phyloP scores from a whole-genome alignment of 2,888 invertebrate species.

The Amphimallon solstitiale region DNA sequence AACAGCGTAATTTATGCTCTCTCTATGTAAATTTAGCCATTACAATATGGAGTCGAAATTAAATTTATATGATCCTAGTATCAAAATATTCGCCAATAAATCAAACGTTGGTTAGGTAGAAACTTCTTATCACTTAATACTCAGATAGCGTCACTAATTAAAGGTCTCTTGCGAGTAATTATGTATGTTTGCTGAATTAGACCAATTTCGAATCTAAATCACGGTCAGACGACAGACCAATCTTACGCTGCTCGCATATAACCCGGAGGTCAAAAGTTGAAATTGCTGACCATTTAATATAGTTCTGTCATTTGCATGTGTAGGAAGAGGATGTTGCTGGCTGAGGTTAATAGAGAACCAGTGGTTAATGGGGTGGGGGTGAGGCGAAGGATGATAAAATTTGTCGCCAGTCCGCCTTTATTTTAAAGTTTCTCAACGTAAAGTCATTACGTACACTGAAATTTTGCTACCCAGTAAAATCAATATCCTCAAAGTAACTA shows the following conservation, averaged over 20 bases:
- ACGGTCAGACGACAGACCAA: conserved; percentile 20
- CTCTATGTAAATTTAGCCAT: not conserved
- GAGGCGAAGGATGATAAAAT: conserved; percentile 8
- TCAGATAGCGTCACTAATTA: conserved; percentile 19
- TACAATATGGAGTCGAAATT: conserved; percentile 1
- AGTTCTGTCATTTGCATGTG: conserved; percentile 30
- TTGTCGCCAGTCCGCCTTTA: conserved; percentile 2
- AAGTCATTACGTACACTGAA: not conserved
- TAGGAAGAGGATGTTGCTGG: not conserved
- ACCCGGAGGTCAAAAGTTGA: conserved; percentile 23
- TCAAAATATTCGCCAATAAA: not conserved
- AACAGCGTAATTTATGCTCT: not conserved
- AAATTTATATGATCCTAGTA: conserved; percentile 1
- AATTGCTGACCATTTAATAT: conserved; percentile 31
- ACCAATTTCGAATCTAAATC: conserved; percentile 30
- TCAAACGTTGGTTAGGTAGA: not conserved
- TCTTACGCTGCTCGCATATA: not conserved
- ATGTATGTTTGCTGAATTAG: conserved; percentile 26
- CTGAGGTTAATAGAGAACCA: not conserved
- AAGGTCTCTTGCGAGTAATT: conserved; percentile 20
- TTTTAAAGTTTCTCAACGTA: conserved; percentile 10
- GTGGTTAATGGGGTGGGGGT: not conserved
- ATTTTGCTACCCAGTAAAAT: not conserved
- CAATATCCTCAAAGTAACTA: too few species aligned
- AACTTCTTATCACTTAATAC: conserved; percentile 18